These are phyloP conservation scores for Imbricaverruca yamaguchii DNA, from an alignment of 2,888 invertebrate species.

Conservation along the genomic window DNA sequence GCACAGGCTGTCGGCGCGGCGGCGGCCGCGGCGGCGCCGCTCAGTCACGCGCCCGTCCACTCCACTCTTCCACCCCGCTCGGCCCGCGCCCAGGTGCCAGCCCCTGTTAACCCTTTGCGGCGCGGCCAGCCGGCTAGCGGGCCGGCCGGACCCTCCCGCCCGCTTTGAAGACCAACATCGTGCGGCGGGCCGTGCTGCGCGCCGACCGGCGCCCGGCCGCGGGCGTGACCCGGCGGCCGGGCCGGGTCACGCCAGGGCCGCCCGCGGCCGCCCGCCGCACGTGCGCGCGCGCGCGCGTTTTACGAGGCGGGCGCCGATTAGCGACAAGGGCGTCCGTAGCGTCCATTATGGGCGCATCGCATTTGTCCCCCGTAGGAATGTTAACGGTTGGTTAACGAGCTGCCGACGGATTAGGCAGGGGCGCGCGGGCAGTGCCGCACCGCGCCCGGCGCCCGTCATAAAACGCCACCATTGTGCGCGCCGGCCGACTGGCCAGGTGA, in stretches of 20 bases:
- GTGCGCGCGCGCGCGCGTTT: neutral
- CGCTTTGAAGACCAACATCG: neutral
- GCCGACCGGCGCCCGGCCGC: neutral
- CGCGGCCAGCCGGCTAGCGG: neutral
- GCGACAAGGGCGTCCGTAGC: neutral
- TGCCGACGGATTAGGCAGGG: neutral
- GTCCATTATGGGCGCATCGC: neutral
- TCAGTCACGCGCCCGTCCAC: neutral
- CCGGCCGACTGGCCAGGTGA: neutral
- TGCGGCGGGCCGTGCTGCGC: neutral
- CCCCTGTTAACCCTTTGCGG: neutral
- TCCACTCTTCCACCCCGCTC: neutral
- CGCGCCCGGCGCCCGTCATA: constrained; percentile 3
- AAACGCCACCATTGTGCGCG: constrained; percentile 9
- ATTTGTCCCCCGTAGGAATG: neutral
- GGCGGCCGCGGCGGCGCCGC: neutral
- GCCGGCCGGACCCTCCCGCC: neutral
- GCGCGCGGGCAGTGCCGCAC: neutral
- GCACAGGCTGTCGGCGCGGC: neutral
- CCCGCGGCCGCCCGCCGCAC: neutral
- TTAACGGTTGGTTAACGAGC: constrained; percentile 5
- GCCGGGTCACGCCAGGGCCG: neutral
- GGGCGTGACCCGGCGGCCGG: neutral
- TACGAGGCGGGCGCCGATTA: neutral
- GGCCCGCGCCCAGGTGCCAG: neutral